Evolutionary conservation across 2,797 vertebrate genomes (phyloP).

Genomic region (Neostethus bicornis): DNA sequence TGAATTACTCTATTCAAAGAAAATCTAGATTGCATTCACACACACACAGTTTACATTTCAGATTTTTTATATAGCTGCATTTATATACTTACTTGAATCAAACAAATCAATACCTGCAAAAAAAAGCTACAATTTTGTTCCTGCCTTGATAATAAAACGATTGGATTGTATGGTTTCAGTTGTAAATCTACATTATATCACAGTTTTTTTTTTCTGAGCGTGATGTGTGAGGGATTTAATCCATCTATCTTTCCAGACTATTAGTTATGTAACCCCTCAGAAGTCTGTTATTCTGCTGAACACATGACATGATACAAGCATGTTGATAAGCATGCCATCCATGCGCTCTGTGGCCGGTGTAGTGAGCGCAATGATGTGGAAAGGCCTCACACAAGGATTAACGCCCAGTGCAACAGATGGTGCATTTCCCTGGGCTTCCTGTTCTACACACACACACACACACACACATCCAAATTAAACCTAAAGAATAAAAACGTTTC

Average conservation of each 20-base stretch:
- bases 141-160: too few relatives aligned
- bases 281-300: slow-evolving; percentile 28
- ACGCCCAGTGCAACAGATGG: slow-evolving; percentile 78
- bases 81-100: too few relatives aligned
- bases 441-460: slow-evolving; percentile 21
- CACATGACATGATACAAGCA: slow-evolving; percentile 40
- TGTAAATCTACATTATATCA: not conserved
- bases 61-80: too few relatives aligned
- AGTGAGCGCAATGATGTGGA: slow-evolving; percentile 63
- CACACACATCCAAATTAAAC: not conserved
- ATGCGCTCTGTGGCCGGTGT: slow-evolving; percentile 21
- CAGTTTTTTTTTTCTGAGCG: not conserved
- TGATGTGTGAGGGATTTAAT: slow-evolving; percentile 14
- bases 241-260: slow-evolving; percentile 25
- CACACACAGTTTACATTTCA: too few relatives aligned
- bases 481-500: not conserved
- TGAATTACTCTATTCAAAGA: too few relatives aligned
- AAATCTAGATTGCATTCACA: too few relatives aligned
- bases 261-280: slow-evolving; percentile 49
- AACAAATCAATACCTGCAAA: too few relatives aligned
- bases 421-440: slow-evolving; percentile 61
- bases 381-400: slow-evolving; percentile 78
- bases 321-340: slow-evolving; percentile 35
- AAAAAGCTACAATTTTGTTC: too few relatives aligned
- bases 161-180: too few relatives aligned